Conservation (phyloP, 2,797 vertebrate species). For the Manis pentadactyla region DNA sequence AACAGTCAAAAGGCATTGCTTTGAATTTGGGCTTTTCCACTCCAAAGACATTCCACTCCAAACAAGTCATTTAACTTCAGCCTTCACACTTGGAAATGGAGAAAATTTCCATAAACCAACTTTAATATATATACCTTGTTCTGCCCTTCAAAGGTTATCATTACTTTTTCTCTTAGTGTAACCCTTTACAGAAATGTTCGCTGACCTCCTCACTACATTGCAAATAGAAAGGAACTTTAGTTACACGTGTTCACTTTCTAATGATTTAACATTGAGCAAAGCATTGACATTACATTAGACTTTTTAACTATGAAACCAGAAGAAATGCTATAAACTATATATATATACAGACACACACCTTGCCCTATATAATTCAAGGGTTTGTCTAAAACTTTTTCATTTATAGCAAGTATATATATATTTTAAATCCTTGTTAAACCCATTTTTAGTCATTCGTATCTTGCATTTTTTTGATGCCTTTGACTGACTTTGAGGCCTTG, state of each 20-base stretch:
- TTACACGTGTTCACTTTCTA: constrained; percentile 16
- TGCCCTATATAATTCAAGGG: background rate
- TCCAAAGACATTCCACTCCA: background rate
- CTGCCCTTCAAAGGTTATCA: background rate
- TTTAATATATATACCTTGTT: background rate
- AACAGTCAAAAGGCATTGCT: background rate
- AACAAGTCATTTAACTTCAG: constrained; percentile 25
- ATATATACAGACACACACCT: background rate
- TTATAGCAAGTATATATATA: background rate
- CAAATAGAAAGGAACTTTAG: constrained; percentile 21
- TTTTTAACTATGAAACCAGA: constrained; percentile 21
- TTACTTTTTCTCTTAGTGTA: background rate
- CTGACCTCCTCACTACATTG: background rate
- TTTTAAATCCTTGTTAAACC: background rate
- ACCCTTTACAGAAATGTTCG: constrained; percentile 47
- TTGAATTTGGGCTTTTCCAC: constrained; percentile 34
- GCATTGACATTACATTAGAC: background rate
- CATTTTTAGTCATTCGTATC: constrained; percentile 42
- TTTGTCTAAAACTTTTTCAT: constrained; percentile 24
- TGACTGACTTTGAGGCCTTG: constrained; percentile 16
- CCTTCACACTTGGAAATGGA: constrained; percentile 28
- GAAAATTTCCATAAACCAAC: background rate
- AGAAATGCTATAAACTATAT: background rate
- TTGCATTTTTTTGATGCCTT: background rate
- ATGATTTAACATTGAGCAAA: constrained; percentile 44